Conservation (phyloP, 2,797 vertebrate genomes). For the Tokudaia muenninki region DNA sequence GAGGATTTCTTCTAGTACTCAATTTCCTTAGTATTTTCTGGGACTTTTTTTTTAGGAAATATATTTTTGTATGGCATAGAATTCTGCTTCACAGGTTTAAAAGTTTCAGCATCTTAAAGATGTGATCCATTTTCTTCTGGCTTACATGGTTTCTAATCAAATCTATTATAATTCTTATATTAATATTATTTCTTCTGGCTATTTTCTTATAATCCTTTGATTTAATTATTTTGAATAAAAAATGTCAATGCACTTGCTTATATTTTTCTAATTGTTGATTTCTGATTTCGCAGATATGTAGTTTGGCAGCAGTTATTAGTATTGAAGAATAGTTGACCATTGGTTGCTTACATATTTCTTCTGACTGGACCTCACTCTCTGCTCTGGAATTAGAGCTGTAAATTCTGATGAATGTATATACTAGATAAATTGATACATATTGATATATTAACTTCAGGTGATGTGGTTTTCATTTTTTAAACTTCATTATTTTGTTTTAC, state of each 20-base stretch:
- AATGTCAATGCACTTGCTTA: background rate
- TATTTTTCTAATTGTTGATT: background rate
- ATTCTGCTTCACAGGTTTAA: background rate
- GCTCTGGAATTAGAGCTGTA: background rate
- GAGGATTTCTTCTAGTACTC: background rate
- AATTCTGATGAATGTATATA: background rate
- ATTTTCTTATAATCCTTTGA: background rate
- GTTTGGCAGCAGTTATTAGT: background rate
- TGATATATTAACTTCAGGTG: background rate
- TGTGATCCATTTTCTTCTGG: background rate
- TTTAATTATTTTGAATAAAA: background rate
- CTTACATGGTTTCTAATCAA: constrained; percentile 23
- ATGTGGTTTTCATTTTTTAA: background rate
- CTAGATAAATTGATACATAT: background rate
- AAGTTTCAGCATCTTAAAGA: background rate
- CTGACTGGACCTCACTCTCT: background rate
- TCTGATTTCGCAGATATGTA: background rate
- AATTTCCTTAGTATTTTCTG: constrained; percentile 40
- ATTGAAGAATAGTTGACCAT: background rate
- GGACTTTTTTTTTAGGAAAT: background rate
- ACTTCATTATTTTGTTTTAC: background rate
- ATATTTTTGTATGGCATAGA: background rate
- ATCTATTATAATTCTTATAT: background rate
- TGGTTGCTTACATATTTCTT: background rate
- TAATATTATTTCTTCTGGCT: background rate